Evolutionary conservation across 2,113 vertebrate species (phyloP), one percentile per base, ranked within the genome.

Genomic region (Lanius ludovicianus): DNA sequence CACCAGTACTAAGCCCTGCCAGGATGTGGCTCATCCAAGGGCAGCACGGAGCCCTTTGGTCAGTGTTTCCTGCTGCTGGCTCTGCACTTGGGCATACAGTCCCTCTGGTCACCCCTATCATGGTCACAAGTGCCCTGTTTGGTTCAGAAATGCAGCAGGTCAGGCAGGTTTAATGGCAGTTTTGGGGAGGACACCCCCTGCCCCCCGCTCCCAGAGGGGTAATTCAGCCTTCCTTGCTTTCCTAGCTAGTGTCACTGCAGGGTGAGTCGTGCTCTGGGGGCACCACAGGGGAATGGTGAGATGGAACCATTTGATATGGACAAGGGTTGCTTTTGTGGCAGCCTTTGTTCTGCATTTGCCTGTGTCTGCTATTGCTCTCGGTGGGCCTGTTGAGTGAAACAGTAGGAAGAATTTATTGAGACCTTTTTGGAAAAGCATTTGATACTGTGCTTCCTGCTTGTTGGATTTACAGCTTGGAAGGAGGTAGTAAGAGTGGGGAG

Each of bases 281-380:
- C 20, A 21, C 18, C 3, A 1, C 1, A 9, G 31, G 41, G 25
- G 9, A 25, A 33, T 0, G 2, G 39, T 20, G 55, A 41, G 46
- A 35, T 0, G 3, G 62, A 46, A n/a, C 55, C 13, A 1, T 56
- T 73, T 0, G 0, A 10, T 46, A 41, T 0, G 0, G 21, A 47
- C 56, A n/a, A 0, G 0, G 10, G 8, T 8, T 41, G 53, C 22
- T 64, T 74, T 55, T 62, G 44, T 53, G 75, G 20, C 14, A 64
- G 5, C 0, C 14, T 59, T 91, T 73, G 55, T 35, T 93, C 59
- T 73, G 57, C 27, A 4, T 91, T 76, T 71, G 12, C n/a, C 53
- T 68, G 12, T 20, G 50, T 56, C 87, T 87, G 70, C 55, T 79
- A 20, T 28, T 88, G 80, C 75, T 87, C 50, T 91, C 2, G 0